Evolutionary conservation across 1,140 invertebrate species (phyloP), one percentile per base, ranked within the genome.

Genomic region (Papilio polytes): DNA sequence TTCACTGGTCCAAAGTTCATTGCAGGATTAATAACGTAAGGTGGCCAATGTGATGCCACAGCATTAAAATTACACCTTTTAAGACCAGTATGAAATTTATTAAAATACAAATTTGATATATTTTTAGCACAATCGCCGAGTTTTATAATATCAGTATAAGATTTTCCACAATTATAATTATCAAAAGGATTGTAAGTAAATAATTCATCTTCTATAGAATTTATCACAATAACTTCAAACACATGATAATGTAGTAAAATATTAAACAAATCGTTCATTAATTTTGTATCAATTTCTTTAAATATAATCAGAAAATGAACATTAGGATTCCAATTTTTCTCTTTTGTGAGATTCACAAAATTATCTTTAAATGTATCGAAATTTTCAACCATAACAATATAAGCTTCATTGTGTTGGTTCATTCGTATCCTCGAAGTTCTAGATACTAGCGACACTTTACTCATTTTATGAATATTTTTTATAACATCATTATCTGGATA

Each of bases 161-260:
- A 15, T 74, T 84, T 85, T 1, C 86, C 86, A 44, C 91, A 92
- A 7, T 83, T 84, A 31, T 86, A 88, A 56, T 91, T 87, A 18
- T 89, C 88, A 36, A 86, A 91, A 12, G 89, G 87, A 81, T 92
- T 89, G 26, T 91, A 92, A 0, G 87, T 87, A 41, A 87, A 91
- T 15, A 91, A 20, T 2, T 86, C 20, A 4, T 83, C 80, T 22
- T 36, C 56, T 2, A 79, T 81, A 10, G 74, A 81, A 48, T 88
- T 84, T 1, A 92, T 13, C 3, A 91, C 22, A 1, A 91, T 2
- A 9, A 89, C 88, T 63, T 90, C 81, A 12, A 80, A 78, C 2
- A 89, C 81, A 13, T 89, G 87, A 36, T 73, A 46, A 4, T 84
- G 77, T 15, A 91, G 53, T 26, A 91, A 63, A 8, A 81, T 15